Percentiles rank a stretch among this genome's conserved stretches.
phyloP scores from a whole-genome alignment of 2,888 invertebrate species.

The Cordilura impudica region DNA sequence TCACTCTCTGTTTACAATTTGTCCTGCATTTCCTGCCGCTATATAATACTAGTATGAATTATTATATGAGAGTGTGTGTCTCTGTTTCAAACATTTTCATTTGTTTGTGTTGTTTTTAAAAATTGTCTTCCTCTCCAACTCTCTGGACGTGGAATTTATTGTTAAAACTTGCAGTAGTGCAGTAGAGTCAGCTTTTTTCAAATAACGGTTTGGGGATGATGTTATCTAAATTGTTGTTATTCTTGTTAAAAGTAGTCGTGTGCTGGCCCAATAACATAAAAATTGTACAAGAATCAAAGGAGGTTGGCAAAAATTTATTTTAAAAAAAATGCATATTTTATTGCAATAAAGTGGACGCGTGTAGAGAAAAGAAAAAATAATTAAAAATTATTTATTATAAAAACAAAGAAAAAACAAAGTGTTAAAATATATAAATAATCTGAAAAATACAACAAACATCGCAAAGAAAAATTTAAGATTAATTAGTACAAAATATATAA shows the following conservation, averaged over 20 bases:
- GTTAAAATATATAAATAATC: background rate
- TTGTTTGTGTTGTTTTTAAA: background rate
- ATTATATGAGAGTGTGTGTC: background rate
- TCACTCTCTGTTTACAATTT: slow-evolving; percentile 55
- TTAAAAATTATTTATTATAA: slow-evolving; percentile 5
- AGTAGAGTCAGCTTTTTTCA: slow-evolving; percentile 42
- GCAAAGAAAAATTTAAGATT: background rate
- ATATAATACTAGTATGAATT: slow-evolving; percentile 16
- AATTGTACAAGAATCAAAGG: slow-evolving; percentile 10
- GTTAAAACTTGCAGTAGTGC: slow-evolving; percentile 56
- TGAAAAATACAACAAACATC: background rate
- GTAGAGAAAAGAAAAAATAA: background rate
- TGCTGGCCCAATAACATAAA: slow-evolving; percentile 48
- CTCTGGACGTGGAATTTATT: slow-evolving; percentile 13
- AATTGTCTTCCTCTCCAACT: slow-evolving; percentile 23
- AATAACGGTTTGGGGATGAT: slow-evolving; percentile 34
- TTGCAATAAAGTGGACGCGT: slow-evolving; percentile 12
- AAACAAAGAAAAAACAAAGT: background rate
- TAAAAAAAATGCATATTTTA: slow-evolving; percentile 31
- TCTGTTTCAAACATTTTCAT: slow-evolving; percentile 5
- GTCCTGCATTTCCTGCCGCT: slow-evolving; percentile 47
- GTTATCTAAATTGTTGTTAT: slow-evolving; percentile 8
- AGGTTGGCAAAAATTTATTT: slow-evolving; percentile 37
- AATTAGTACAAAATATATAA: background rate
- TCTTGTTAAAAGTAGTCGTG: background rate